Evolutionary conservation across 2,113 vertebrate species (phyloP).

Genomic region (Pedionomus torquatus): DNA sequence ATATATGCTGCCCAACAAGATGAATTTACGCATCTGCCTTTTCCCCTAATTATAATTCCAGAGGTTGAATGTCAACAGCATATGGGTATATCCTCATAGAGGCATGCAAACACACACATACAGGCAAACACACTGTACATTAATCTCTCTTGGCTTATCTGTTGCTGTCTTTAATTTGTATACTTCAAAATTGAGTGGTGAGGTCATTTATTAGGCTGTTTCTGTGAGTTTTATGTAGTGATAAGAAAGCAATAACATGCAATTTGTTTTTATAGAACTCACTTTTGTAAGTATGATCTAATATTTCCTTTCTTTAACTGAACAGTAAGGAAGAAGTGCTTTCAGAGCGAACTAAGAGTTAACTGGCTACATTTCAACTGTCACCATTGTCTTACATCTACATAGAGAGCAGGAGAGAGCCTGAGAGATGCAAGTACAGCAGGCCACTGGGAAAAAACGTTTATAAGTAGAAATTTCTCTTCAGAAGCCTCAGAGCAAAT

Average conservation of each 20-base stretch:
- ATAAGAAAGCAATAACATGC: constrained; percentile 47
- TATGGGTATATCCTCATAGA: constrained; percentile 32
- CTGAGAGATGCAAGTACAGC: constrained; percentile 34
- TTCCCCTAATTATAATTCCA: constrained; percentile 68
- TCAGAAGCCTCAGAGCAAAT: constrained; percentile 23
- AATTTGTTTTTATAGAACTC: constrained; percentile 65
- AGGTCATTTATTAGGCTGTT: constrained; percentile 69
- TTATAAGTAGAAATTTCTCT: constrained; percentile 54
- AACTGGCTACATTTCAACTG: constrained; percentile 48
- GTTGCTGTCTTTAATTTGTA: constrained; percentile 56
- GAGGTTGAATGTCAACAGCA: constrained; percentile 60
- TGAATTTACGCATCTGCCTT: constrained; percentile 64
- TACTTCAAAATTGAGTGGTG: constrained; percentile 61
- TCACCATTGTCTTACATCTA: constrained; percentile 47
- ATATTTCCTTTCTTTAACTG: constrained; percentile 39
- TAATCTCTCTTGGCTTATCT: constrained; percentile 58
- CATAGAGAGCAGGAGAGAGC: background rate
- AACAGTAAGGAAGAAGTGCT: constrained; percentile 1
- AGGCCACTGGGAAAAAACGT: background rate
- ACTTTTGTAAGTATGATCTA: constrained; percentile 38
- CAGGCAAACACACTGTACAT: background rate
- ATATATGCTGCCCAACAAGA: constrained; percentile 39
- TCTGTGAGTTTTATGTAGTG: constrained; percentile 60
- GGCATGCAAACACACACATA: background rate
- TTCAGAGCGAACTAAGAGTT: constrained; percentile 41